Conservation (phyloP, 2,797 vertebrate species). For the Crenichthys baileyi region DNA sequence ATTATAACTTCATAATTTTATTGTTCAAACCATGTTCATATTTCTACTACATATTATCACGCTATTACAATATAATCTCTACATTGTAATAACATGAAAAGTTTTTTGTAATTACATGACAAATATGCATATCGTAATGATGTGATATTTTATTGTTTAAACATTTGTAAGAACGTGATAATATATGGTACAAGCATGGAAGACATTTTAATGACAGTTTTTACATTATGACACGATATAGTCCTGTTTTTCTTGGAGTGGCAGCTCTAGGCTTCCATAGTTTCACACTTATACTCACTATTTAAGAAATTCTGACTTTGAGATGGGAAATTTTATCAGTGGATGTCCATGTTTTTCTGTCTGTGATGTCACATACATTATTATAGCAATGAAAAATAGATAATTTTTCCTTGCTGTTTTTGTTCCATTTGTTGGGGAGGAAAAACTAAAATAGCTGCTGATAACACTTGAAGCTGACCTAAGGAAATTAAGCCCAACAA, state of each 20-base stretch:
- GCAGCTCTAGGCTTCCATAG: neutral
- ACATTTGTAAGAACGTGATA: no score
- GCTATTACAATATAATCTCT: no score
- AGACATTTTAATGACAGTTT: no score
- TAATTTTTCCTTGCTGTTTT: constrained; percentile 61
- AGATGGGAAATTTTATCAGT: neutral
- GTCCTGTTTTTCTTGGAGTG: neutral
- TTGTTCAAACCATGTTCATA: no score
- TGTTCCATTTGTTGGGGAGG: constrained; percentile 57
- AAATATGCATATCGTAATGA: no score
- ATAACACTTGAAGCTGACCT: constrained; percentile 44
- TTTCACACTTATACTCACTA: neutral
- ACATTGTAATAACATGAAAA: no score
- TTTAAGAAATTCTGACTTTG: neutral
- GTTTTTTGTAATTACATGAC: no score
- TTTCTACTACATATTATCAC: no score
- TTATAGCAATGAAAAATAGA: constrained; percentile 24
- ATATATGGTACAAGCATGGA: no score
- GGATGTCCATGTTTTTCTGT: constrained; percentile 10
- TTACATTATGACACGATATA: neutral
- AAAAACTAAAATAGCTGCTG: constrained; percentile 68
- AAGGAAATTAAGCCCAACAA: constrained; percentile 39
- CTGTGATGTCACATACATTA: constrained; percentile 2
- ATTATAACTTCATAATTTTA: no score
- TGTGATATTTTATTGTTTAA: no score